Evolutionary conservation across 2,113 vertebrate species (phyloP), one percentile per base, ranked within the genome.

Genomic region (Hucho hucho): DNA sequence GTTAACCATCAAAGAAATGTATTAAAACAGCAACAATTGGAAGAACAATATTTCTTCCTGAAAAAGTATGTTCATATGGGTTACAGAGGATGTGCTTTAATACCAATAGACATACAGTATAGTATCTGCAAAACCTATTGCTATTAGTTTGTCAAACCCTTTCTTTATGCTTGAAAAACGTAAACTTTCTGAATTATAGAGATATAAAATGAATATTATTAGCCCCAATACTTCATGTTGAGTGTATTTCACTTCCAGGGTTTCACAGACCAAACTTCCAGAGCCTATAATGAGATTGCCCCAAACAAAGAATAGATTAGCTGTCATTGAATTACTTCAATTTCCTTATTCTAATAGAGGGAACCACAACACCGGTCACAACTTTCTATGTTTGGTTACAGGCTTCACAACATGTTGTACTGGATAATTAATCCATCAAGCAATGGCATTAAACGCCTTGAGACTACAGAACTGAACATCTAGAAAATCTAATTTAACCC

Each of bases 401-500:
- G 86, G 85, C 90, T 90, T 89, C 77, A 76, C 89, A 90, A 92
- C 90, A 92, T 85, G 90, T 90, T 89, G 90, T 88, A 89, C 89
- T 83, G 89, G 92, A 91, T 93, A 92, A 93, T 93, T 93, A 92
- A 94, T 93, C 91, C 90, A 92, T 94, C 92, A 91, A 87, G 89
- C 90, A 80, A 74, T 75, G 79, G 87, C 88, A 91, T 88, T 91
- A 93, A 92, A 89, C 91, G 89, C 88, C 88, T 88, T 66, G 76
- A 89, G 90, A 89, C 77, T 86, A 79, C 87, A 82, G 70, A 67
- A 90, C 67, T 81, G 91, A 91, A 92, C 91, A 88, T 77, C 89
- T 88, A 91, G 90, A 91, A 92, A 92, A 93, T 91, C 87, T 81
- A 90, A 81, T 90, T 95, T 95, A 96, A 96, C 93, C 89, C 92